Conservation (phyloP, 2,888 invertebrate species). For the Tinea trinotella region DNA sequence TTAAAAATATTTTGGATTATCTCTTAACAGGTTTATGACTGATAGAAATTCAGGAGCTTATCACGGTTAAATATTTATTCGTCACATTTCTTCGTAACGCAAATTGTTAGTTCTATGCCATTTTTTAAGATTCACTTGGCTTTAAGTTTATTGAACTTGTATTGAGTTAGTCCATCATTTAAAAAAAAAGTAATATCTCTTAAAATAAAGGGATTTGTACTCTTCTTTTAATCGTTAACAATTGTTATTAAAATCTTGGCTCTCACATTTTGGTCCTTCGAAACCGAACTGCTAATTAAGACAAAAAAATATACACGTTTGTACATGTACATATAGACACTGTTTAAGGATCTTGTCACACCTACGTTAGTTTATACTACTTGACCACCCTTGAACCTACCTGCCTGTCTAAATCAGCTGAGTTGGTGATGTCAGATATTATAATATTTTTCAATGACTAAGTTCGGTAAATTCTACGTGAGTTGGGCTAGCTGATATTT, state of each 20-base stretch:
- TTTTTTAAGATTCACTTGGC: no score
- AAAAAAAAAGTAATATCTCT: no score
- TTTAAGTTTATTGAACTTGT: no score
- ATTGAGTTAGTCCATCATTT: no score
- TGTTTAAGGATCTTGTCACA: constrained; percentile 22
- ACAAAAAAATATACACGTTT: no score
- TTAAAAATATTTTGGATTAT: background rate
- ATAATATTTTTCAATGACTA: constrained; percentile 6
- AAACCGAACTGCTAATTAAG: no score
- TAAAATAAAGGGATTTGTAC: no score
- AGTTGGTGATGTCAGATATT: constrained; percentile 29
- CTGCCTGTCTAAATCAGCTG: constrained; percentile 45
- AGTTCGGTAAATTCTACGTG: background rate
- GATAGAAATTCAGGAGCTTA: constrained; percentile 12
- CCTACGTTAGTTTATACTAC: constrained; percentile 33
- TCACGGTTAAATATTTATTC: background rate
- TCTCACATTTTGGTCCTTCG: no score
- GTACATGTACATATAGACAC: background rate
- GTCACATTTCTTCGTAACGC: constrained; percentile 1
- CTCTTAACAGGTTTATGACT: background rate
- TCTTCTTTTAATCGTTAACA: no score
- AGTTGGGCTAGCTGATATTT: constrained; percentile 3
- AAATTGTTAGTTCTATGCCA: background rate
- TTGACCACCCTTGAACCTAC: constrained; percentile 63
- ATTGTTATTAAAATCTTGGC: no score